Evolutionary conservation across 2,113 vertebrate genomes (phyloP), one percentile per base, ranked within the genome.

Genomic region (Tragulus kanchil): DNA sequence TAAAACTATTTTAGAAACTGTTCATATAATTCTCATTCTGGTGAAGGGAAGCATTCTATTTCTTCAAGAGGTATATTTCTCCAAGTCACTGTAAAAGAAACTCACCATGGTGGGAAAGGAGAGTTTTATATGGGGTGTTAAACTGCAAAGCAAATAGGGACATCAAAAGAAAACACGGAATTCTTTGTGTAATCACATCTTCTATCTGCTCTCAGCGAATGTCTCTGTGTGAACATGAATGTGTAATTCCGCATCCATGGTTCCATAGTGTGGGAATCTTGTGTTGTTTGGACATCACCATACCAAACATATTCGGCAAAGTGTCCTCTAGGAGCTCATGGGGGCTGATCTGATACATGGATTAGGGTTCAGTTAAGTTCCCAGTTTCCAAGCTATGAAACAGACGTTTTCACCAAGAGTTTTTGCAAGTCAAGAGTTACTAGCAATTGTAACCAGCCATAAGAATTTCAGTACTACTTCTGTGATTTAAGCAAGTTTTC

Each of bases 1-100:
- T 82, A 90, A 95, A 96, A 96, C 88, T 92, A 89, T 97, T 95
- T 95, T 96, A 26, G 56, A 94, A 94, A 75, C 42, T 94, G 42
- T 93, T 82, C 58, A 88, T 45, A 59, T 96, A 97, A 96, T 95
- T 92, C 61, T 90, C 7, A 79, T 94, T 88, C 85, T n/a, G 5
- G 14, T 92, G 23, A 91, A 93, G 78, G 52, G 50, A 90, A 81
- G 36, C 28, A 13, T 83, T 96, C 71, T 62, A 15, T 91, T 96
- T 87, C 52, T 95, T 94, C 61, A 82, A 85, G n/a, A 56, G 3
- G 61, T 36, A 8, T 5, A 67, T 82, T 88, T 96, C 71, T 95
- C 77, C 28, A 8, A 48, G 56, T 90, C 13, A 64, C 26, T 78
- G 8, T 78, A 50, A 83, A 89, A 89, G 36, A 94, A 96, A 93